Evolutionary conservation across 2,888 invertebrate species (phyloP), one percentile per base, ranked within the genome.

Genomic region (Lasioglossum vierecki): DNA sequence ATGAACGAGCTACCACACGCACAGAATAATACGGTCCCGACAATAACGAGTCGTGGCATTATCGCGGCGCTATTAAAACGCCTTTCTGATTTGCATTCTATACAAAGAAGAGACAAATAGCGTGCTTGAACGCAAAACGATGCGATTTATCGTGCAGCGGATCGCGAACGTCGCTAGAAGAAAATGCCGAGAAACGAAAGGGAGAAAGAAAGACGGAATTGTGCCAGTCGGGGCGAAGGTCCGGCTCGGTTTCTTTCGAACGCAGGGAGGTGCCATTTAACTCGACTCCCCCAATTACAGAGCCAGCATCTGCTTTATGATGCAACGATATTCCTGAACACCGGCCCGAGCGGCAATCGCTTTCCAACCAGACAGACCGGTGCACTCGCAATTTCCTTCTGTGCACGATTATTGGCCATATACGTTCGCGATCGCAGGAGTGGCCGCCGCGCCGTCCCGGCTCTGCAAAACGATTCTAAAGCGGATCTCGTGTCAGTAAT

Each of bases 401-500:
- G 77, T 83, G 79, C 81, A 41, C 80, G 80, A 84, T 79, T 73
- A 80, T 83, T 73, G 72, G 66, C 26, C 44, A 57, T 83, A 71
- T 2, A 30, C 6, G 63, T 63, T 74, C 53, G 76, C 72, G 46
- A 72, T 68, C 57, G 76, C 49, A 80, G 73, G 82, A 82, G 86
- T 71, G 85, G 73, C 74, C 71, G 11, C 66, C 72, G 44, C 46
- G 1, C 46, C 49, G 22, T 8, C 3, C 22, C 8, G 57, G n/a
- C 11, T 11, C 66, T 80, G 81, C 77, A 66, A 80, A 82, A 80
- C 90, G 73, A 87, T 90, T 82, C 79, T n/a, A 57, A 57, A 57
- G 57, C 57, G 78, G 88, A 91, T 91, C 92, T 57, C 63, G 91
- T 91, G 92, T 87, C 88, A 80, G 88, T 90, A 92, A 92, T 89